Base-by-base conservation (phyloP, 2,888 invertebrate species). In the Drosophila histrio region DNA sequence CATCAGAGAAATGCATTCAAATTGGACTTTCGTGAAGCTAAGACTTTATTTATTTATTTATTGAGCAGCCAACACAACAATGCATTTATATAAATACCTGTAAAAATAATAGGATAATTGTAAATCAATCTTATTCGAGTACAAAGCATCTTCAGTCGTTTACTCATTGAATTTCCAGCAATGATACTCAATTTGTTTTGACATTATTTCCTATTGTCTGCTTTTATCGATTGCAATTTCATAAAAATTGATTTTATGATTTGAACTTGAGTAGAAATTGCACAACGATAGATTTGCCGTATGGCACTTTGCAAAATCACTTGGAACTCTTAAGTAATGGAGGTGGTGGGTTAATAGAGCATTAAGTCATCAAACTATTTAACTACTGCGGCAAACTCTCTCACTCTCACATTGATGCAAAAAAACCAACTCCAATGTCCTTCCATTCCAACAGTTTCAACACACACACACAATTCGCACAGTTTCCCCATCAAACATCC, bases 351-450 rank as follows among this genome's bases (percentile, higher is more conserved):
- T 83, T 85, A 85, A 82, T 61, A 69, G 72, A 60, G 76, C 83
- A 82, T 85, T 82, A 72, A 80, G 83, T 79, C 83, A 72, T 85
- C 80, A 79, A 75, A 73, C 54, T 68, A 64, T 24, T 53, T 47
- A 53, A 47, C 41, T 58, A 63, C 53, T 59, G 58, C 62, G 66
- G 15, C 39, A 58, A 28, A n/a, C n/a, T n/a, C n/a, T n/a, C n/a
- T n/a, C 36, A 53, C 54, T 49, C 54, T 24, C 26, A 49, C 49
- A 56, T 52, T 41, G 34, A 39, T 21, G 46, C 61, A 61, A 59
- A 54, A 54, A 52, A 30, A 17, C 11, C 26, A 17, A 7, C 26
- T n/a, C 9, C 17, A 13, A 13, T 30, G 3, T 21, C 22, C 4
- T 30, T 2, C 6, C 24, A 52, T 36, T 46, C 36, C 8, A 5